Evolutionary conservation across 1,140 invertebrate genomes (phyloP), one percentile per base, ranked within the genome.

Genomic region (Cherax destructor): DNA sequence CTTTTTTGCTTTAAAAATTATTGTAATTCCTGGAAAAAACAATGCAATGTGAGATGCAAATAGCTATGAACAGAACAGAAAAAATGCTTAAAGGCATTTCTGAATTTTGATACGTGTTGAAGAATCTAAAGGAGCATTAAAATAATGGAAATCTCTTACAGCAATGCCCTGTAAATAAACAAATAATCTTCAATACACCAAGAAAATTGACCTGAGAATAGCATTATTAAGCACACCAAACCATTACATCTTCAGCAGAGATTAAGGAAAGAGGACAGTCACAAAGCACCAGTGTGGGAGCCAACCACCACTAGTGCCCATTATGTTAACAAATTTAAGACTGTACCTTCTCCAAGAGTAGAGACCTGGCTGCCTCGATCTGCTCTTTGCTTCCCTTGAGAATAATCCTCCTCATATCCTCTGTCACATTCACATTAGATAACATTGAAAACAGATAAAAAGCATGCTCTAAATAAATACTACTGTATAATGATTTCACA

Each of bases 361-460:
- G 93, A 61, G 94, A 94, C 92, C 95, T 94, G 3, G 96, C 96
- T 56, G 95, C 92, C 72, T 95, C 94, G 77, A 97, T 96, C 93
- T 96, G 95, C 92, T 96, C 95, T 65, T 94, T 93, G 72, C 95
- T 96, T 24, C 96, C 96, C 88, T 95, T 95, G 41, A 97, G 95
- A 69, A 94, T 95, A 18, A 97, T 93, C 92, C 94, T 95, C 16
- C 4, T 94, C 93, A 94, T 89, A 86, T 81, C 84, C 47, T 87
- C 86, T 93, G 92, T 1, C 72, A 84, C 52, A 90, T 78, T 78
- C 65, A 83, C 88, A 83, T 77, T 83, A 90, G 52, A 76, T 56
- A 56, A 56, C 50, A 83, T 77, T 61, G 50, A 83, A 84, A 76
- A 89, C 50, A 50, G 24, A 61, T 49, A 47, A 76, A 65, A 21